A percentile compares a stretch with the other conserved stretches of the same genome.
phyloP scores from a whole-genome alignment of 2,113 vertebrate genomes.

The human (Homo sapiens) region GRCh38 chr1:86650501-86651000 shows the following conservation, averaged over 20 bases:
- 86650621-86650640: not conserved
- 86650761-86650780: not conserved
- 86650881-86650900: not conserved
- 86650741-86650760: not conserved
- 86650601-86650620: not conserved
- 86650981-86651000: conserved; percentile 2
- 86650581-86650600: not conserved
- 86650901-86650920: not conserved
- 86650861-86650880: not conserved
- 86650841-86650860: not conserved
- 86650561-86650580: not conserved
- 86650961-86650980: not conserved
- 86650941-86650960: not conserved
- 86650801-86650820: not conserved
- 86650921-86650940: not conserved
- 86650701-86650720: not conserved
- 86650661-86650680: conserved; percentile 25
- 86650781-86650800: not conserved
- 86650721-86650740: not conserved
- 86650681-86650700: not conserved
- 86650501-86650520: not conserved
- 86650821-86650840: not conserved
- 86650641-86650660: conserved; percentile 6
- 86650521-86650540: conserved; percentile 17
- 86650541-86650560: not conserved